phyloP scores from a whole-genome alignment of 2,113 vertebrate genomes.

The Pterophyllum scalare region DNA sequence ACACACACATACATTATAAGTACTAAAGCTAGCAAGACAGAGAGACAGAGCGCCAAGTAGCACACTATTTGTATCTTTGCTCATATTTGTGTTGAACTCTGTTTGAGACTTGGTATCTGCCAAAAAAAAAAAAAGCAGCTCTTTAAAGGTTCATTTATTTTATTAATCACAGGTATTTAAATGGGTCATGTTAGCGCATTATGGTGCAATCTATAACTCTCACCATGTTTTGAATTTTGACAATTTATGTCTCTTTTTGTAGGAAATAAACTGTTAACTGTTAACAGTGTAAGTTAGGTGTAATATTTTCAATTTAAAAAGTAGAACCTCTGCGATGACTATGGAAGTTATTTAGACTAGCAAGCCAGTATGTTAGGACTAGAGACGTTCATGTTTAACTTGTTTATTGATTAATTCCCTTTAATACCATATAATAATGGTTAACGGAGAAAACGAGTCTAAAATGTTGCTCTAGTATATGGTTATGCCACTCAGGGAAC shows the following conservation, averaged over 20 bases:
- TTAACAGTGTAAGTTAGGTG: not conserved
- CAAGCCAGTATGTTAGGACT: not conserved
- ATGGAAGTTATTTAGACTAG: not conserved
- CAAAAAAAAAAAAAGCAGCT: no score
- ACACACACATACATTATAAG: not conserved
- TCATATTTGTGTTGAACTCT: not conserved
- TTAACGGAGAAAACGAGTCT: not conserved
- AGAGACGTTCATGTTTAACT: not conserved
- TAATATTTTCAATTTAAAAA: not conserved
- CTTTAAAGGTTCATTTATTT: no score
- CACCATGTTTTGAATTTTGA: not conserved
- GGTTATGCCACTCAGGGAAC: no score
- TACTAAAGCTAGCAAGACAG: not conserved
- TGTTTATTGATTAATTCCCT: accelerated
- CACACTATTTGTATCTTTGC: not conserved
- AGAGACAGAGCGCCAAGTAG: not conserved
- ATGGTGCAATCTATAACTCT: no score
- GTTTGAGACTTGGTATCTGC: not conserved
- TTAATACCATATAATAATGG: not conserved
- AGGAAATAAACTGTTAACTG: not conserved
- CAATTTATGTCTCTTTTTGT: no score
- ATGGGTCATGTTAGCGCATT: not conserved
- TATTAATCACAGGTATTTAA: no score
- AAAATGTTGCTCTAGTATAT: no score
- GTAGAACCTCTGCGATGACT: not conserved